A percentile compares a stretch with the other conserved stretches of the same genome.
Evolutionary conservation across 1,140 invertebrate species (phyloP).

Genomic region (Cherax quadricarinatus): DNA sequence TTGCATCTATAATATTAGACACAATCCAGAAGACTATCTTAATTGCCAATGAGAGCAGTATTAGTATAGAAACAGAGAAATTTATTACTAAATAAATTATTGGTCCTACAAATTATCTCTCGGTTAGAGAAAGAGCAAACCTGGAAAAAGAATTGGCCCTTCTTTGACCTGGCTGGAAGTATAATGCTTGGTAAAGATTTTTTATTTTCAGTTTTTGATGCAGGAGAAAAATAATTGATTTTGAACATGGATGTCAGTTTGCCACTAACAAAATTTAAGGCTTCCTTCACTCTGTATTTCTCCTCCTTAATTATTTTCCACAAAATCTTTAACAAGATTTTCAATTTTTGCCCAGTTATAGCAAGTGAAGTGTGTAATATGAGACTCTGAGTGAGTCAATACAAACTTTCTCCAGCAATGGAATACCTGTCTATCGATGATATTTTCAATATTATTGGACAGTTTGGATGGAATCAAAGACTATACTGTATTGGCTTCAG

Average conservation of each 20-base stretch:
- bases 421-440: conserved; percentile 51
- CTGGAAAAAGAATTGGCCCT: no score
- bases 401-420: conserved; percentile 30
- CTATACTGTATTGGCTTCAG: conserved; percentile 45
- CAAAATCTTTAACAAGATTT: neutral
- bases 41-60: no score
- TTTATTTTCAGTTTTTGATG: no score
- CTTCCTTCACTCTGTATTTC: neutral
- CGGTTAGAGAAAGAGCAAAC: no score
- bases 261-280: neutral
- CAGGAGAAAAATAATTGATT: no score
- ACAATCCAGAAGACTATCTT: no score
- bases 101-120: no score
- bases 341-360: neutral
- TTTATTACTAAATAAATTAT: no score
- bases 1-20: no score
- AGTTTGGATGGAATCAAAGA: conserved; percentile 56
- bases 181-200: no score
- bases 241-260: neutral
- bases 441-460: conserved; percentile 48
- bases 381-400: neutral
- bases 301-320: neutral
- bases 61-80: no score
- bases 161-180: no score
- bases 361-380: neutral